Evolutionary conservation across 2,797 vertebrate species (phyloP).

Genomic region (Crocodylus rhombifer): DNA sequence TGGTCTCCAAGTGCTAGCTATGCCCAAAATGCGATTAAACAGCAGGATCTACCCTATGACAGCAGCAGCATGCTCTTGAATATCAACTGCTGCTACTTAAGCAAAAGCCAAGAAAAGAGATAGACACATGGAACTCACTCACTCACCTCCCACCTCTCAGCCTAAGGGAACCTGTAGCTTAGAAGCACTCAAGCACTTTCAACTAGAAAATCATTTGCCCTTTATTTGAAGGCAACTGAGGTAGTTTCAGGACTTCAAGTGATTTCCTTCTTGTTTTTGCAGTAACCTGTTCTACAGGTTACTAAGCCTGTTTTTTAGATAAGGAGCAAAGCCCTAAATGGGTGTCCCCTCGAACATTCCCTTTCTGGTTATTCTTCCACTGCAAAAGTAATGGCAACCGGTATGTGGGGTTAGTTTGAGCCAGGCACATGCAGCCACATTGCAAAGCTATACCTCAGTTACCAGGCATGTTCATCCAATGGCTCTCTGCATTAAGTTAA

Average conservation of each 20-base stretch:
- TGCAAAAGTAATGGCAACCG: too few relatives aligned
- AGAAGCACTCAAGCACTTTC: too few relatives aligned
- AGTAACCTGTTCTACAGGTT: not conserved
- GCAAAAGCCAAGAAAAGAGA: fast-evolving
- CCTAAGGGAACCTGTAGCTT: not conserved
- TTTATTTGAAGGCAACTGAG: too few relatives aligned
- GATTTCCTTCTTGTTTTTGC: too few relatives aligned
- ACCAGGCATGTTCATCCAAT: not conserved
- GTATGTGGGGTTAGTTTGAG: not conserved
- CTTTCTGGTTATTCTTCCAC: not conserved
- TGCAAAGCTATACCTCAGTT: not conserved
- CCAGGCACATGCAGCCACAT: not conserved
- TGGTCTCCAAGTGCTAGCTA: not conserved
- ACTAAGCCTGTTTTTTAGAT: not conserved
- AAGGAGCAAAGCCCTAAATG: not conserved
- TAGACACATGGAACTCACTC: not conserved
- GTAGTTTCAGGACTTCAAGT: too few relatives aligned
- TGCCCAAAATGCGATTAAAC: not conserved
- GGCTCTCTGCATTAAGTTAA: not conserved
- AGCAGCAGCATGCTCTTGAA: not conserved
- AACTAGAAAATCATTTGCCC: too few relatives aligned
- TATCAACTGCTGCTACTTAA: not conserved
- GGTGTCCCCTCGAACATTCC: not conserved
- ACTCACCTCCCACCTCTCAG: not conserved
- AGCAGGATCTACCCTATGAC: fast-evolving